Percentiles rank a stretch among this genome's conserved stretches.
Evolutionary conservation across 53 echinoderm and acorn worm genomes (phyloP).

Genomic region (Arbacia lixula): DNA sequence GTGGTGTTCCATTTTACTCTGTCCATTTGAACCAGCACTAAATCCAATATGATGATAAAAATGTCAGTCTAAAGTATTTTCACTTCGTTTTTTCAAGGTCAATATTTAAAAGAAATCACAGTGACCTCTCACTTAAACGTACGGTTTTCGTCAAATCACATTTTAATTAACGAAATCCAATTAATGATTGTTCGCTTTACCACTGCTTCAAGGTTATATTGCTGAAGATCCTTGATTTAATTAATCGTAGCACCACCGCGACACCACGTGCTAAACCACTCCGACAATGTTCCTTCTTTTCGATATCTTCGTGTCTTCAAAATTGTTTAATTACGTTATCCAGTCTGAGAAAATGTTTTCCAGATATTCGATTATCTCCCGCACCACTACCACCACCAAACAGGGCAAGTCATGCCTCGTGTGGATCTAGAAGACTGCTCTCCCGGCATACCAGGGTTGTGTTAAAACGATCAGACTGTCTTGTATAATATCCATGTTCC

Average conservation of each 20-base stretch:
- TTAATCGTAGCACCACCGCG: slow-evolving; percentile 43
- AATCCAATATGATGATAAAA: no score
- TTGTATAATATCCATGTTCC: slow-evolving; percentile 32
- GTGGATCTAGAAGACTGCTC: slow-evolving; percentile 45
- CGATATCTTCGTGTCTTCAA: slow-evolving; percentile 45
- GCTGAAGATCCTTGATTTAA: slow-evolving; percentile 43
- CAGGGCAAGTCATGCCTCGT: neutral
- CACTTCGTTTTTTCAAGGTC: no score
- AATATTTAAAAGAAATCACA: no score
- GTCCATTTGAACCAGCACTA: no score
- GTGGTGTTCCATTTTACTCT: no score
- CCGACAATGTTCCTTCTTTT: neutral
- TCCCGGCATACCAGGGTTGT: no score
- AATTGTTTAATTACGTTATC: slow-evolving; percentile 60
- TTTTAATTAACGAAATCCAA: slow-evolving; percentile 51
- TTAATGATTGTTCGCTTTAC: slow-evolving; percentile 45
- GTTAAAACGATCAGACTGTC: slow-evolving; percentile 27
- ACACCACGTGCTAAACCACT: slow-evolving; percentile 41
- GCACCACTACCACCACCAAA: slow-evolving; percentile 13
- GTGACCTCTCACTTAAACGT: no score
- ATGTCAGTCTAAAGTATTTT: no score
- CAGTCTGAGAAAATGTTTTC: slow-evolving; percentile 55
- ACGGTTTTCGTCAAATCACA: no score
- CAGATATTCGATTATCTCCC: slow-evolving; percentile 50
- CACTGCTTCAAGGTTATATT: neutral